Evolutionary conservation across 2,113 vertebrate species (phyloP), one percentile per base, ranked within the genome.

Genomic region (Centropus unirufus): DNA sequence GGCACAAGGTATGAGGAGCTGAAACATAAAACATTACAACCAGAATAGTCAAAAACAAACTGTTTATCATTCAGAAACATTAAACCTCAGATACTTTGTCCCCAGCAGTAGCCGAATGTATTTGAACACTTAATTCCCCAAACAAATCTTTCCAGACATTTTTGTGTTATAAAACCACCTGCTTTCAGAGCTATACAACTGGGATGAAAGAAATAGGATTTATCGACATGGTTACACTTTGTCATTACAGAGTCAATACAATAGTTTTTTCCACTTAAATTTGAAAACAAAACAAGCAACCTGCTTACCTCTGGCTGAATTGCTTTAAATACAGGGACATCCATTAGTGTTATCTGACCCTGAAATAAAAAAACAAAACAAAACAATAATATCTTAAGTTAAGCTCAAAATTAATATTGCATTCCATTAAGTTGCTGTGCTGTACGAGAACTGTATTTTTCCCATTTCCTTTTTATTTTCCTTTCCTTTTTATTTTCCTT

Each of bases 341-440:
- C 99, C 99, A 99, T 99, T 95, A 99, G 98, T 1, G 99, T 99
- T 98, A 99, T 99, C 97, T 99, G 99, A 97, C 99, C 99, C 99
- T 99, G 97, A 66, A 97, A 97, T 55, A 4, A 23, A 49, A 78
- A 69, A 81, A 59, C 34, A 75, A 69, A 91, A 89, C 90, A 59
- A 39, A 36, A 36, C 36, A 36, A 74, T 67, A 91, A 88, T 91
- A 32, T 55, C 5, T 2, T 23, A 87, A 85, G 39, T 70, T 70
- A 73, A 17, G 73, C 19, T 68, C 20, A 91, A 75, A 87, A 86
- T 77, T 85, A 90, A 44, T 62, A 69, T 49, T 79, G 12, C 34
- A 26, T 81, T 76, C 26, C 9, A 70, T 63, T 87, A 59, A 70
- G 54, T 82, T 90, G 36, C 12, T 62, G 36, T 46, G n/a, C 49